Percentiles rank a stretch among this genome's conserved stretches.
Conservation (phyloP, 2,113 vertebrate species). For the Macrotus californicus region DNA sequence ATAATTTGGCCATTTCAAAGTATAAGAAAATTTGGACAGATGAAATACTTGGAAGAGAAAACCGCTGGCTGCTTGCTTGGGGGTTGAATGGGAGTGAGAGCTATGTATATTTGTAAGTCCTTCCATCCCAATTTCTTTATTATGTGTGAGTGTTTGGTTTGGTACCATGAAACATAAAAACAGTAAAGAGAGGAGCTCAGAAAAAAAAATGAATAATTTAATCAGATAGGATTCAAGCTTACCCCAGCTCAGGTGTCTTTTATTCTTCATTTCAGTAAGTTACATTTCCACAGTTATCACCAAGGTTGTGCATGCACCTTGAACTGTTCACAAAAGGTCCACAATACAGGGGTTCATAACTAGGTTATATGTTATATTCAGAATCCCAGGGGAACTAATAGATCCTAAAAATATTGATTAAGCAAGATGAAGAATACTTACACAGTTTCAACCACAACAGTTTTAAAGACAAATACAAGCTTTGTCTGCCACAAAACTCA, state of each 20-base stretch:
- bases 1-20: background rate
- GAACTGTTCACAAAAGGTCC: conserved; percentile 87
- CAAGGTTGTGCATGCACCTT: conserved; percentile 88
- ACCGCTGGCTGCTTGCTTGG: background rate
- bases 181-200: conserved; percentile 49
- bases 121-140: background rate
- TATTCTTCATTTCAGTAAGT: conserved; percentile 83
- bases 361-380: conserved; percentile 80
- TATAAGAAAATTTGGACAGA: background rate
- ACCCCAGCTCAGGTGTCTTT: conserved; percentile 79
- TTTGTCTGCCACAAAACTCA: conserved; percentile 83
- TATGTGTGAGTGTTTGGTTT: background rate
- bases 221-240: conserved; percentile 73
- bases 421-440: conserved; percentile 83
- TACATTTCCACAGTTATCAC: conserved; percentile 78
- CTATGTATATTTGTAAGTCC: background rate
- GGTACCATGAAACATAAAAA: background rate
- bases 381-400: conserved; percentile 80
- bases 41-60: background rate
- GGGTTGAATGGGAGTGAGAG: background rate
- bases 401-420: conserved; percentile 79
- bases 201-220: conserved; percentile 72
- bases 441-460: conserved; percentile 83
- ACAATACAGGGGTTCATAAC: conserved; percentile 86
- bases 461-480: conserved; percentile 83